These are phyloP conservation scores for Agriopis leucophaearia DNA, from an alignment of 2,888 invertebrate species.

Conservation along the genomic window DNA sequence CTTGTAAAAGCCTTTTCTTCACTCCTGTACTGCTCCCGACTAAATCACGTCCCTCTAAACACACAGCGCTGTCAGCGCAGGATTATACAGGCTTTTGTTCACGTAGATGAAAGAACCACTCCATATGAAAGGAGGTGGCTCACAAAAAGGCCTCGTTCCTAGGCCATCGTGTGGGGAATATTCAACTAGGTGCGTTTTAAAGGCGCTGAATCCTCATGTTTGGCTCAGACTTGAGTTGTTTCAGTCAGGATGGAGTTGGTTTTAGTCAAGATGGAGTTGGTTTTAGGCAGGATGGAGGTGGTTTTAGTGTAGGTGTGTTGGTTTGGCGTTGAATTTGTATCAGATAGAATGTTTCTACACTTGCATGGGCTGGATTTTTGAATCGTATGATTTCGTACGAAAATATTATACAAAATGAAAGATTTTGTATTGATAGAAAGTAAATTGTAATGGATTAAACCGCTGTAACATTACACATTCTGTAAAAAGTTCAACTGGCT, in stretches of 20 bases:
- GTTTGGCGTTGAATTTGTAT: neutral
- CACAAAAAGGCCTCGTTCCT: constrained; percentile 43
- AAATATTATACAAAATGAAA: too few species aligned
- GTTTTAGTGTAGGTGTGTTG: neutral
- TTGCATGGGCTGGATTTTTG: too few species aligned
- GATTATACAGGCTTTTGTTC: constrained; percentile 53
- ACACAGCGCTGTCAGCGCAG: constrained; percentile 46
- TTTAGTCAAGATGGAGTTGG: constrained; percentile 7
- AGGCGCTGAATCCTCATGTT: constrained; percentile 24
- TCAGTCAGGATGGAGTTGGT: neutral
- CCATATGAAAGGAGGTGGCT: constrained; percentile 44
- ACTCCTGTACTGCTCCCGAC: constrained; percentile 21
- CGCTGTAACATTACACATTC: too few species aligned
- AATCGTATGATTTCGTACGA: too few species aligned
- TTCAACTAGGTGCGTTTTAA: constrained; percentile 39
- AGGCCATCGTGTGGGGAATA: constrained; percentile 46
- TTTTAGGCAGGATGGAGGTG: neutral
- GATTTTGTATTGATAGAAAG: too few species aligned
- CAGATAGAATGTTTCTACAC: too few species aligned
- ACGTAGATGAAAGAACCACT: constrained; percentile 49
- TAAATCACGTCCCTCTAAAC: constrained; percentile 43
- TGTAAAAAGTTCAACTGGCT: too few species aligned
- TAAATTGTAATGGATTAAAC: neutral
- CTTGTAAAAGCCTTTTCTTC: constrained; percentile 9
- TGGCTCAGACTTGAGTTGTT: constrained; percentile 7